Evolutionary conservation across 2,888 invertebrate genomes (phyloP), one percentile per base, ranked within the genome.

Genomic region (Agrypnus murinus): DNA sequence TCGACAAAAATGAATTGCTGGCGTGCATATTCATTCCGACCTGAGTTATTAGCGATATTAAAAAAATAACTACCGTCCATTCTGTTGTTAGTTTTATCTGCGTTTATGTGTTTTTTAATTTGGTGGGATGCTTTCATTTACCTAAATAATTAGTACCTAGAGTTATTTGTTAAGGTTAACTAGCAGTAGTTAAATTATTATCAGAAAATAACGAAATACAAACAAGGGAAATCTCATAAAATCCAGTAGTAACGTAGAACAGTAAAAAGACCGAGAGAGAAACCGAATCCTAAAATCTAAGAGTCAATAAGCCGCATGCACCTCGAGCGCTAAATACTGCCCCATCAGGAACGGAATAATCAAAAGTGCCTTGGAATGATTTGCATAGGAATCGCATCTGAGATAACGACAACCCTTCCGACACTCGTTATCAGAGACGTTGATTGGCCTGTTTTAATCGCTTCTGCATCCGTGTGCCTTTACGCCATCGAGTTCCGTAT

Each of bases 381-480:
- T 79, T 78, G 79, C 79, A 79, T 79, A 79, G 79, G 75, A 79
- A 79, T 79, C 79, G 71, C 78, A 79, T 79, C 79, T 78, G 74
- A 79, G 79, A 79, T 79, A 79, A 78, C 77, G 78, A 78, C 78
- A 79, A 79, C 79, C 79, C 78, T 79, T 79, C 76, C 77, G 77
- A 72, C 71, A 75, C 71, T 74, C 74, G 79, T 74, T 74, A 74
- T 74, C 74, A 72, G 74, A 74, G 72, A 72, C 69, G 72, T 72
- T 74, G 74, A 74, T 74, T 74, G 74, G 74, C 70, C 72, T 72
- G 70, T 70, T 72, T 72, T 74, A 74, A 74, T 74, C 74, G 74
- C 62, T 73, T 73, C 68, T 67, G 65, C 62, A 70, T 73, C 60
- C 64, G 58, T 34, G 59, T 67, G 69, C 65, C 69, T 69, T 69